Evolutionary conservation across 2,797 vertebrate genomes (phyloP), one percentile per base, ranked within the genome.

Genomic region (Sphaeramia orbicularis): DNA sequence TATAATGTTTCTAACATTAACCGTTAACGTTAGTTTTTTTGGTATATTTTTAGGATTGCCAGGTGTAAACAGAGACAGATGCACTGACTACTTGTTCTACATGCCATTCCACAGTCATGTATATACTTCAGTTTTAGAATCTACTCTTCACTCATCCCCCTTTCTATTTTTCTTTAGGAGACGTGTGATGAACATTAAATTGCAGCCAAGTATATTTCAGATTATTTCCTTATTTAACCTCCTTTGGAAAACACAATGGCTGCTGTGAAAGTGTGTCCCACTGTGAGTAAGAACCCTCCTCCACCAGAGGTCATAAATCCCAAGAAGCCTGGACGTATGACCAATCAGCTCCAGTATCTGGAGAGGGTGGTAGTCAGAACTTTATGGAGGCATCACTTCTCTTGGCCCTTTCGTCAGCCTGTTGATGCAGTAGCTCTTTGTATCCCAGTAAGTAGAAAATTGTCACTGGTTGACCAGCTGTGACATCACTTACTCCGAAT

Each of bases 361-460:
- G 94, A 96, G 59, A 96, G 88, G 61, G 93, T 96, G 65, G 95
- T 96, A 41, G 74, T 98, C 73, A 95, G 93, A 92, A 91, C 93
- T 12, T 56, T 99, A 56, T 98, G 96, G 97, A 93, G 65, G 51
- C 97, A 99, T 85, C 89, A 93, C 6, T 96, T 96, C 48, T 96
- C 97, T 0, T 99, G 98, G 97, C 98, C 98, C 0, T 99, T 99
- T 86, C 95, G 93, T 5, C 91, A 95, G 51, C 98, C 98, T 24
- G 97, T 99, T 21, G 97, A 99, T 83, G 97, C 97, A 12, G 95
- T 93, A 68, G 89, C 89, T 4, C 90, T 99, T 47, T 86, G 91
- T 63, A 91, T 99, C 64, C 97, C 97, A 54, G 98, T 99, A 93
- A 96, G 97, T 83, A 8, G 12, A 24, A 5, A 6, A 14, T 5